Conservation (phyloP, 2,113 vertebrate species). For the Mobula birostris region DNA sequence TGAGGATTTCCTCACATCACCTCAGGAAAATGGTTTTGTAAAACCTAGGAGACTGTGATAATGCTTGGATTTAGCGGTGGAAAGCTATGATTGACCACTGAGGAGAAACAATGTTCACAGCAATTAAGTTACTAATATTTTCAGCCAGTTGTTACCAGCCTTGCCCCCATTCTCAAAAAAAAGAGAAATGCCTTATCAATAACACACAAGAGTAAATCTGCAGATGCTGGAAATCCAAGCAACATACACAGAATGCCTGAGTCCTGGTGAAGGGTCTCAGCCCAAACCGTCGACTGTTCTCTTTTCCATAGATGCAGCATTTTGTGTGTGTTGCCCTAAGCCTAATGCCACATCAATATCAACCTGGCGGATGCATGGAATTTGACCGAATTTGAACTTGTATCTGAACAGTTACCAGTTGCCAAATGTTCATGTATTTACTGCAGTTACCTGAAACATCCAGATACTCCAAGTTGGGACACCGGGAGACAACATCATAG, state of each 20-base stretch:
- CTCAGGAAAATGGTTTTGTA: not conserved
- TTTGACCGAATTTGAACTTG: not conserved
- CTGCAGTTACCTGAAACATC: constrained; percentile 82
- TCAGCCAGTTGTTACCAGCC: no score
- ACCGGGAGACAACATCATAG: constrained; percentile 89
- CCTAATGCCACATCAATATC: not conserved
- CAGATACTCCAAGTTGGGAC: constrained; percentile 89
- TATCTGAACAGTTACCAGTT: not conserved
- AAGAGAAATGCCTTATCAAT: not conserved
- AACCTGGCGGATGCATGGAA: not conserved
- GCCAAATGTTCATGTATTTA: not conserved
- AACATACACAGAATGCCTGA: no score
- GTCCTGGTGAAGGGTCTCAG: no score
- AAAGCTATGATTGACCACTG: not conserved
- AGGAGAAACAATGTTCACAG: not conserved
- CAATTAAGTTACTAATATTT: not conserved
- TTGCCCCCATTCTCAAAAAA: not conserved
- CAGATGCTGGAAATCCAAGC: no score
- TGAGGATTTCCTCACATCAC: not conserved
- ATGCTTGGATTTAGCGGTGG: not conserved
- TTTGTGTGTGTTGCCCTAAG: no score
- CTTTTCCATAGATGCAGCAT: no score
- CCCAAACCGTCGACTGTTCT: no score
- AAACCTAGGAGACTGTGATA: not conserved
- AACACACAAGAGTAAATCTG: no score